phyloP scores from a whole-genome alignment of 1,140 invertebrate species.

The Hypothenemus hampei region DNA sequence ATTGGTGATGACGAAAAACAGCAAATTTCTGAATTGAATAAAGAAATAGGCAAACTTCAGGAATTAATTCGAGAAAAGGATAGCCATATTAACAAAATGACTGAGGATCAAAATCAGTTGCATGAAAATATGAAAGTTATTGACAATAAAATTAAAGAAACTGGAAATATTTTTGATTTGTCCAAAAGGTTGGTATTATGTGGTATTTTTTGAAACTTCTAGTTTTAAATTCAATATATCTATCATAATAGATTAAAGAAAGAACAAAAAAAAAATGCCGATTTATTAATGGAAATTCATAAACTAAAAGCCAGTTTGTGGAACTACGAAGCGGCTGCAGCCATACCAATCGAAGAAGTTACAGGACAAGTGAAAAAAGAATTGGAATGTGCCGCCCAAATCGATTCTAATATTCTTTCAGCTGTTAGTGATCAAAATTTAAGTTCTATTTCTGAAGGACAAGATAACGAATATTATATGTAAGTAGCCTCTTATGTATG shows the following conservation, averaged over 20 bases:
- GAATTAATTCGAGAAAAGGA: conserved; percentile 57
- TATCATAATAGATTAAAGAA: conserved; percentile 43
- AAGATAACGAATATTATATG: conserved; percentile 29
- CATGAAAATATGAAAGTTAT: conserved; percentile 50
- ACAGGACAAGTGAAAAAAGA: conserved; percentile 53
- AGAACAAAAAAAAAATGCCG: conserved; percentile 44
- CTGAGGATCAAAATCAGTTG: conserved; percentile 49
- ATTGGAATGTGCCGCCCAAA: conserved; percentile 53
- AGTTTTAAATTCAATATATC: too few relatives aligned
- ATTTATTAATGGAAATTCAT: conserved; percentile 43
- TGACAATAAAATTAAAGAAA: conserved; percentile 48
- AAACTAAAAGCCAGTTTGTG: conserved; percentile 36
- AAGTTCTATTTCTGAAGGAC: conserved; percentile 31
- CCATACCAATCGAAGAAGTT: conserved; percentile 53
- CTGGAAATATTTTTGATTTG: conserved; percentile 45
- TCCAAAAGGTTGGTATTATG: conserved; percentile 12
- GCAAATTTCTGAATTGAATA: conserved; percentile 46
- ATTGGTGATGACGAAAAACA: conserved; percentile 41
- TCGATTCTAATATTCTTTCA: conserved; percentile 55
- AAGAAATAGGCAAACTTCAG: conserved; percentile 55
- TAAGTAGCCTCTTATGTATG: conserved; percentile 10
- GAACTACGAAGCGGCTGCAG: conserved; percentile 35
- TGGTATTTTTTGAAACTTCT: too few relatives aligned
- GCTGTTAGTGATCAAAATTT: conserved; percentile 39
- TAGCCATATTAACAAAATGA: conserved; percentile 49